Evolutionary conservation across 2,113 vertebrate species (phyloP).

Genomic region (Apus apus): DNA sequence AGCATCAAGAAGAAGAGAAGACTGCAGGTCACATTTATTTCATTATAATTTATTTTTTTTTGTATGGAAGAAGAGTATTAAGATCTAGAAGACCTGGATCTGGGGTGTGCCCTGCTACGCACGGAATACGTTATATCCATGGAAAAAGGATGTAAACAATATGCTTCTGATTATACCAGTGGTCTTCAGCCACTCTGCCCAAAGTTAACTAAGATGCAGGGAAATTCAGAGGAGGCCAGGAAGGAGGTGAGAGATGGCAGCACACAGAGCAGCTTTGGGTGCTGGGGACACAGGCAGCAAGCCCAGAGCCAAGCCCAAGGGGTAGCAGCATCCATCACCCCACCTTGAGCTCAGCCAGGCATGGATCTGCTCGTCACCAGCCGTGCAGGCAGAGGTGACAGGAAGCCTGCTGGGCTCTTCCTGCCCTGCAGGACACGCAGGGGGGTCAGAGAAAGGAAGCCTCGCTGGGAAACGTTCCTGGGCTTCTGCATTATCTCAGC

Average conservation of each 20-base stretch:
- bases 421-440: neutral
- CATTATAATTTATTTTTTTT: too few relatives aligned
- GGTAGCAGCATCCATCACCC: neutral
- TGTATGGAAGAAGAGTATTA: neutral
- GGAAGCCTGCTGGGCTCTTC: neutral
- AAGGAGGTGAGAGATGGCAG: neutral
- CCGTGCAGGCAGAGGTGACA: neutral
- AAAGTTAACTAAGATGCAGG: neutral
- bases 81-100: neutral
- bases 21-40: neutral
- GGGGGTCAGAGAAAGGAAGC: neutral
- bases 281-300: neutral
- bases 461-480: neutral
- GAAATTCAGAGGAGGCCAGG: neutral
- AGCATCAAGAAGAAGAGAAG: neutral
- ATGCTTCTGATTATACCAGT: neutral
- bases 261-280: neutral
- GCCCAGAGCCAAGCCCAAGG: neutral
- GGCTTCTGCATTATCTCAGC: neutral
- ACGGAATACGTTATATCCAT: rapidly evolving
- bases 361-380: neutral
- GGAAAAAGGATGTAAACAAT: neutral
- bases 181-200: neutral
- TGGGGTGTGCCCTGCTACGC: rapidly evolving
- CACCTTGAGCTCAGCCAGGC: rapidly evolving